Conservation (phyloP, 2,797 vertebrate species). For the Cygnus olor region DNA sequence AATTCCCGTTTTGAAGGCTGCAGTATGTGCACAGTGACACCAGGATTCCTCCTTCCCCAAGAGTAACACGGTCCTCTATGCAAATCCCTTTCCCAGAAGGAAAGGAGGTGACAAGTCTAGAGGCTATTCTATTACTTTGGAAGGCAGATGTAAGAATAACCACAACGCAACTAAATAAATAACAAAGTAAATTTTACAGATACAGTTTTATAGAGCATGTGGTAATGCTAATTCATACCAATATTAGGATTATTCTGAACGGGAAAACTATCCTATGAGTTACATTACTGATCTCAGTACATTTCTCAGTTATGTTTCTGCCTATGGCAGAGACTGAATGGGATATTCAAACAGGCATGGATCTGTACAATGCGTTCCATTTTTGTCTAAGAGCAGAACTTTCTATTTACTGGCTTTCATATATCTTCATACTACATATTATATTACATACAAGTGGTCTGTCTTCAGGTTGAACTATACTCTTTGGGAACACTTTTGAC, state of each 20-base stretch:
- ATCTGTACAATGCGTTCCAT: background rate
- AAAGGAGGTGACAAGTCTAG: background rate
- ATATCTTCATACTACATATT: background rate
- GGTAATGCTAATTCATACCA: background rate
- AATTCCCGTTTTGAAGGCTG: background rate
- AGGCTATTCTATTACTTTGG: background rate
- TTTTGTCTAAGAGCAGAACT: background rate
- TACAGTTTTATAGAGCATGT: background rate
- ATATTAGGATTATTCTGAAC: background rate
- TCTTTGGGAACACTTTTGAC: background rate
- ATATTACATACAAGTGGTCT: background rate
- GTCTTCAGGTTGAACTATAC: background rate
- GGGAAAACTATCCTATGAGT: background rate
- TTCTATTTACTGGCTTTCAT: background rate
- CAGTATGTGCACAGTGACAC: background rate
- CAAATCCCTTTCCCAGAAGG: background rate
- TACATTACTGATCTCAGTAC: background rate
- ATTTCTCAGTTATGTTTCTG: background rate
- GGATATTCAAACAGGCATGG: background rate
- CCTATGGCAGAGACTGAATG: background rate
- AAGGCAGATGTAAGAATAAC: background rate
- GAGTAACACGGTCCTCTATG: background rate
- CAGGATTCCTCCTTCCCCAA: background rate
- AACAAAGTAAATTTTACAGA: slow-evolving; percentile 8
- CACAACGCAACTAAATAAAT: background rate